These are phyloP conservation scores for Penaeus vannamei DNA, from an alignment of 1,140 invertebrate genomes.

Conservation along the genomic window DNA sequence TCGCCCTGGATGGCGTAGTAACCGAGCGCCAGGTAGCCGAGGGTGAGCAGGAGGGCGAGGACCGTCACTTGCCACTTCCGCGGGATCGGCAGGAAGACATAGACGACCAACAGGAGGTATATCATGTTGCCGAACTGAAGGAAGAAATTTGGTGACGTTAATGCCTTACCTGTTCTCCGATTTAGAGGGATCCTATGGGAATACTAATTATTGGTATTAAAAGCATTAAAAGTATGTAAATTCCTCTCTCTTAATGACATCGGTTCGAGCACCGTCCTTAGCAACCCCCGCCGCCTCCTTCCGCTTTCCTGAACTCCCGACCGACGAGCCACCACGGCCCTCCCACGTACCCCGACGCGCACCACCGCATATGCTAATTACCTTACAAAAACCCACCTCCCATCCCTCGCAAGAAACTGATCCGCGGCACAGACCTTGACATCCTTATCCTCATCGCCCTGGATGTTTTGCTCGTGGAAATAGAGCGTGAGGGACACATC, in stretches of 20 bases:
- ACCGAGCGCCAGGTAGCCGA: conserved; percentile 43
- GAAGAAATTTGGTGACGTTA: conserved; percentile 65
- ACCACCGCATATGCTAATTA: too few species aligned
- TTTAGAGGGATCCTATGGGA: too few species aligned
- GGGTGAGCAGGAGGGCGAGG: conserved; percentile 71
- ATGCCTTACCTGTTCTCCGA: conserved; percentile 67
- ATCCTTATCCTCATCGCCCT: conserved; percentile 20
- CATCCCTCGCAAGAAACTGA: too few species aligned
- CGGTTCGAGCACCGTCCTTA: too few species aligned
- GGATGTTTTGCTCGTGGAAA: conserved; percentile 53
- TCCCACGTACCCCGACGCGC: too few species aligned
- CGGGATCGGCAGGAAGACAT: conserved; percentile 84
- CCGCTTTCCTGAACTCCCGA: too few species aligned
- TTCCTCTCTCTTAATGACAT: too few species aligned
- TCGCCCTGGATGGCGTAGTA: conserved; percentile 29
- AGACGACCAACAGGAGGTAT: conserved; percentile 81
- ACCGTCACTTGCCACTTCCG: conserved; percentile 79
- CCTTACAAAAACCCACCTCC: too few species aligned
- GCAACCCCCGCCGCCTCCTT: too few species aligned
- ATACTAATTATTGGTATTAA: too few species aligned
- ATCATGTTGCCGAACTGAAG: conserved; percentile 55
- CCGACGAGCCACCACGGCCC: too few species aligned
- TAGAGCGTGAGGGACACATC: conserved; percentile 70
- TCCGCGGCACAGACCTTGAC: conserved; percentile 42
- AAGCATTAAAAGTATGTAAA: too few species aligned